Conservation (phyloP, 1,140 invertebrate genomes). For the Drosophila funebris region DNA sequence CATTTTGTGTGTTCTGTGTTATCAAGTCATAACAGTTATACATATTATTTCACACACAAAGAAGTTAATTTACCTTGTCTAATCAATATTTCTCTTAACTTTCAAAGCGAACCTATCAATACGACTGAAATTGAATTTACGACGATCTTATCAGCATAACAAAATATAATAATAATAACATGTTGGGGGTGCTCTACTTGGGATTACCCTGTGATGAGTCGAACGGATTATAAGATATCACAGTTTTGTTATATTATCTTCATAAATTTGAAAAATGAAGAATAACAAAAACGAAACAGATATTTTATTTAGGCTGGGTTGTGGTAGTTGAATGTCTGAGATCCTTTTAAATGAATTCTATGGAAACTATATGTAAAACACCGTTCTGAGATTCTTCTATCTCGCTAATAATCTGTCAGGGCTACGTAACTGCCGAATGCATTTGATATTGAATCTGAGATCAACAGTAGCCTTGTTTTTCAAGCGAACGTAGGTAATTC, state of each 20-base stretch:
- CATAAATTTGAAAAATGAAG: too few relatives aligned
- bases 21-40: neutral
- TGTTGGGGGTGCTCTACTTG: neutral
- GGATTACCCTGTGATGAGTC: neutral
- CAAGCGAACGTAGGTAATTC: neutral
- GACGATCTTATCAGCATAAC: constrained; percentile 25
- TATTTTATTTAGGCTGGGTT: too few relatives aligned
- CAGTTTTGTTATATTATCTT: neutral
- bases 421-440: neutral
- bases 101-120: constrained; percentile 47
- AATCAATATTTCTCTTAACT: constrained; percentile 36
- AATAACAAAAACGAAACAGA: too few relatives aligned
- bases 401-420: neutral
- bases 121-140: constrained; percentile 15
- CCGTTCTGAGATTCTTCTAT: neutral
- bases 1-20: neutral
- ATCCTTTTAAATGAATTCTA: too few relatives aligned
- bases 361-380: too few relatives aligned
- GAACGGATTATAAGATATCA: neutral
- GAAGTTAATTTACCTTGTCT: constrained; percentile 18
- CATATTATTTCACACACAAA: neutral
- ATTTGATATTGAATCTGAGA: neutral
- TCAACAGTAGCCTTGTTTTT: neutral
- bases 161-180: constrained; percentile 5
- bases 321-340: too few relatives aligned